Percentiles rank a stretch among this genome's conserved stretches.
Evolutionary conservation across 2,888 invertebrate genomes (phyloP).

Genomic region (Dolichomitus sp.): DNA sequence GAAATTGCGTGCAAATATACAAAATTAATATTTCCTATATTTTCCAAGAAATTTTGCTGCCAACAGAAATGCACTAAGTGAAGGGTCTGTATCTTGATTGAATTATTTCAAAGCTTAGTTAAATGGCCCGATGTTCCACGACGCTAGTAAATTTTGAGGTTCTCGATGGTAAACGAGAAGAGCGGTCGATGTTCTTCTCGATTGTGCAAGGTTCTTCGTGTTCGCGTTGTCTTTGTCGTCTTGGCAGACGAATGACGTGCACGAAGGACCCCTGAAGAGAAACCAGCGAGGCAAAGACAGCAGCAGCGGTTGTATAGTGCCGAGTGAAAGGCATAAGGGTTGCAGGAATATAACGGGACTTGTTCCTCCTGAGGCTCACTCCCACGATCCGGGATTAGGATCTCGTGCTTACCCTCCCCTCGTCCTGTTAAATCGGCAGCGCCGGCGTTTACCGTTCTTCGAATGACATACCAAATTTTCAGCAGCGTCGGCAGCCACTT

Average conservation of each 20-base stretch:
- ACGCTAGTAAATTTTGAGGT: slow-evolving; percentile 44
- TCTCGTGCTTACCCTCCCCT: slow-evolving; percentile 62
- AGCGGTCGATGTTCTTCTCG: slow-evolving; percentile 45
- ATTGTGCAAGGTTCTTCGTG: slow-evolving; percentile 60
- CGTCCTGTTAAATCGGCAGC: slow-evolving; percentile 63
- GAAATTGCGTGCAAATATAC: too few species aligned
- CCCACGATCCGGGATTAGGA: slow-evolving; percentile 75
- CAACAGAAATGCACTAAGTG: not conserved
- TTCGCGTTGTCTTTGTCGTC: slow-evolving; percentile 51
- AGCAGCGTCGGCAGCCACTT: slow-evolving; percentile 5
- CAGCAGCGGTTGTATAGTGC: slow-evolving; percentile 51
- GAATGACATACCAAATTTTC: slow-evolving; percentile 58
- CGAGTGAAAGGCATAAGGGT: slow-evolving; percentile 67
- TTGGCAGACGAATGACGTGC: slow-evolving; percentile 59
- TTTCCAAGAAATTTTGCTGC: not conserved
- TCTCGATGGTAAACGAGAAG: slow-evolving; percentile 41
- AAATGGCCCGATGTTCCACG: slow-evolving; percentile 39
- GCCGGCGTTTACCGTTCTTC: slow-evolving; percentile 65
- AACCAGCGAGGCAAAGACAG: slow-evolving; percentile 54
- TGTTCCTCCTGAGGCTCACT: slow-evolving; percentile 63
- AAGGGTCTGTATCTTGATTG: slow-evolving; percentile 37
- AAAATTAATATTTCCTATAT: not conserved
- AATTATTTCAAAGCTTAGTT: slow-evolving; percentile 53
- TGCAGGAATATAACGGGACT: slow-evolving; percentile 74
- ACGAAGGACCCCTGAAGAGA: slow-evolving; percentile 55